phyloP scores from a whole-genome alignment of 2,113 vertebrate species.

The Ictalurus punctatus region DNA sequence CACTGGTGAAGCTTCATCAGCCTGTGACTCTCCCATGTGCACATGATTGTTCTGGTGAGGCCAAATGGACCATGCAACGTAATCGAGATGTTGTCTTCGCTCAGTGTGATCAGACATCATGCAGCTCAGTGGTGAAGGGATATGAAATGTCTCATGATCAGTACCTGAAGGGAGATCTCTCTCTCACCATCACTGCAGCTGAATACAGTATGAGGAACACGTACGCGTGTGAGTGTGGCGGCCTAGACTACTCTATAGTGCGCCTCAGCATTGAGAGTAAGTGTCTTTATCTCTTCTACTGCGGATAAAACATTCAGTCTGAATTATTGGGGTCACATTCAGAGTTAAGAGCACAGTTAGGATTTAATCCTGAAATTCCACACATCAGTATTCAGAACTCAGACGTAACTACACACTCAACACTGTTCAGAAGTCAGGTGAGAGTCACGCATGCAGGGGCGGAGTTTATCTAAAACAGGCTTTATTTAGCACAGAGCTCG shows the following conservation, averaged over 20 bases:
- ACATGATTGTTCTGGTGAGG: not conserved
- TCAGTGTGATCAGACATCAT: conserved; percentile 14
- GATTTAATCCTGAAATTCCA: not conserved
- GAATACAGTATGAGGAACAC: not conserved
- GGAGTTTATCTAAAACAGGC: no score
- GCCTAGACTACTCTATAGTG: not conserved
- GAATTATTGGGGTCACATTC: not conserved
- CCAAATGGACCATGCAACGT: no score
- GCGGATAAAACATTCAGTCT: not conserved
- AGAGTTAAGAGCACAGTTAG: not conserved
- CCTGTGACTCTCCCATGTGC: not conserved
- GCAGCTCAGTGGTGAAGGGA: not conserved
- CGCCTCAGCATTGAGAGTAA: not conserved
- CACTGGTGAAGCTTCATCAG: not conserved
- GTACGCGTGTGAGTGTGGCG: not conserved
- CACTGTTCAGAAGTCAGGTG: no score
- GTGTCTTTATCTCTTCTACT: not conserved
- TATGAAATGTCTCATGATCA: not conserved
- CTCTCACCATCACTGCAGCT: conserved; percentile 2
- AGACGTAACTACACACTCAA: no score
- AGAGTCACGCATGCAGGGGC: no score
- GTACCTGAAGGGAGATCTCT: not conserved
- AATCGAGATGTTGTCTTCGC: not conserved
- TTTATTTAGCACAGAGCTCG: no score
- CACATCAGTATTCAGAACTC: no score